A percentile compares a stretch with the other conserved stretches of the same genome.
phyloP scores from a whole-genome alignment of 1,140 invertebrate genomes.

The Carposina sasakii region DNA sequence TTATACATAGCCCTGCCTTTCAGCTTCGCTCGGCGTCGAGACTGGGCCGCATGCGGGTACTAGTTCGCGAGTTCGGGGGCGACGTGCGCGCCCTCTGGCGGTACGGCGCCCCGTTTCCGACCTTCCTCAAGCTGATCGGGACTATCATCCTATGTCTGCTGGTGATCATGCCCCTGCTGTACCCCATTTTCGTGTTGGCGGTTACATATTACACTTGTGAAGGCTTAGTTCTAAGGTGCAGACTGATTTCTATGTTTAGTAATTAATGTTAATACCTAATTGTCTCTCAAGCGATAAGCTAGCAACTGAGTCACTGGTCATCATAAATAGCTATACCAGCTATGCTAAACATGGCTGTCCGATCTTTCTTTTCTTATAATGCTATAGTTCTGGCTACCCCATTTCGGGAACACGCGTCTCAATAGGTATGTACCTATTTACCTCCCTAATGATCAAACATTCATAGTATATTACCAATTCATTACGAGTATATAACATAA shows the following conservation, averaged over 20 bases:
- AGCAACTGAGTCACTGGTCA: too few relatives aligned
- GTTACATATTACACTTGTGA: conserved; percentile 54
- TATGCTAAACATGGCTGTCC: too few relatives aligned
- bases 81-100: conserved; percentile 54
- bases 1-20: too few relatives aligned
- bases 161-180: conserved; percentile 49
- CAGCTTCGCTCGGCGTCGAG: conserved; percentile 48
- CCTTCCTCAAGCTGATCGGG: conserved; percentile 61
- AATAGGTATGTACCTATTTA: too few relatives aligned
- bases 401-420: too few relatives aligned
- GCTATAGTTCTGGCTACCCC: too few relatives aligned
- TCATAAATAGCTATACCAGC: too few relatives aligned
- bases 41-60: conserved; percentile 34
- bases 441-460: too few relatives aligned
- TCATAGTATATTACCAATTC: too few relatives aligned
- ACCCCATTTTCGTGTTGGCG: conserved; percentile 45
- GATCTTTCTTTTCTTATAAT: too few relatives aligned
- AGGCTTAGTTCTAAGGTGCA: conserved; percentile 52
- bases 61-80: conserved; percentile 37
- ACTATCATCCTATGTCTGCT: conserved; percentile 49
- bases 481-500: too few relatives aligned
- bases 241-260: background rate
- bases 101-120: conserved; percentile 60
- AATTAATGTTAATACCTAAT: background rate
- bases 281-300: too few relatives aligned